Base-by-base conservation (phyloP, 2,888 invertebrate species). In the Ochlodes sylvanus region DNA sequence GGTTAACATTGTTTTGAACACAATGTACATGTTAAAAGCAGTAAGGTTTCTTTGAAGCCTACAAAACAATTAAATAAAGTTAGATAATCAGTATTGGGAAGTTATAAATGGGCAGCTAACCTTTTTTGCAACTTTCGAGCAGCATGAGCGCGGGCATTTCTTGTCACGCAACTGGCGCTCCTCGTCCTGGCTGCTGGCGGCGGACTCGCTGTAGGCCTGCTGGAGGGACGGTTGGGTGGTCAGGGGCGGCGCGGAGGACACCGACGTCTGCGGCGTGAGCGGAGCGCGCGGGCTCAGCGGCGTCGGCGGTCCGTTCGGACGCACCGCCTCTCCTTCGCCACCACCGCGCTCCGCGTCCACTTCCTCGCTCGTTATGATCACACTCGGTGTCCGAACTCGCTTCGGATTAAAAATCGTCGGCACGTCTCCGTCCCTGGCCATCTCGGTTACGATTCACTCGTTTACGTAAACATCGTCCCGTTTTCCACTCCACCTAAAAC, bases 111-210 rank as follows among this genome's bases (percentile, higher is more conserved):
- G n/a, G 15, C 12, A 7, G 54, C 61, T 10, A 77, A 97, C 97
- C 95, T 97, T 97, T 87, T 96, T 96, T 72, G 97, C 97, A 80
- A 96, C 95, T 82, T 96, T 96, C 61, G 97, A 97, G 88, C 97
- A 97, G 84, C 97, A 96, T 42, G 96, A 96, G 74, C 96, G 94
- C 67, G 95, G 96, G 83, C 97, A 97, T 70, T 85, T 88, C 72
- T 92, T 93, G 68, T 92, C 92, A 32, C 89, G 86, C 44, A 88
- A 73, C 75, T 92, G 92, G 5, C 92, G 89, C 80, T 95, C 94
- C 77, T 95, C 95, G 79, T 94, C 95, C 79, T 95, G 95, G 79
- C 95, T 95, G 77, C 95, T 95, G 72, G 92, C 93, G 73, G 94
- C 94, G 6, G 90, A 95, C 72, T 93, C 93, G 69, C 92, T 93